Evolutionary conservation across 2,797 vertebrate species (phyloP).

Genomic region (Danio jaintianensis): DNA sequence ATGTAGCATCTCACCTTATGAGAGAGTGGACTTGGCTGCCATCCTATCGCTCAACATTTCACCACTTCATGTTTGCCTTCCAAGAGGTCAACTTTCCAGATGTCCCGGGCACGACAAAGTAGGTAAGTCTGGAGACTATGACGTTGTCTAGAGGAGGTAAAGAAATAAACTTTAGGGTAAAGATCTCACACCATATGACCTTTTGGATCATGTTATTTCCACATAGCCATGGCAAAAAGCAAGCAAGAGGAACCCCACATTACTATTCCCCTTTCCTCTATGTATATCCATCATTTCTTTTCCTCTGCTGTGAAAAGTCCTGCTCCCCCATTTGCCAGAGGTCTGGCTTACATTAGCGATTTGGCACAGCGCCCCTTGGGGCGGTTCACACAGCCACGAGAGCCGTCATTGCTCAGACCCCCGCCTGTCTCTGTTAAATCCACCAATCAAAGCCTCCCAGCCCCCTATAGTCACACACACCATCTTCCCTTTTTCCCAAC

Average conservation of each 20-base stretch:
- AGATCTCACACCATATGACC: constrained; percentile 37
- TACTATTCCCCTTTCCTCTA: constrained; percentile 20
- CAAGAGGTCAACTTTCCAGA: constrained; percentile 19
- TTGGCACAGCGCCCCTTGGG: constrained; percentile 65
- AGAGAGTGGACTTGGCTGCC: constrained; percentile 15
- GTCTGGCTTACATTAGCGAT: constrained; percentile 79
- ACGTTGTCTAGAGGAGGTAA: constrained; percentile 10
- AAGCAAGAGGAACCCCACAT: constrained; percentile 19
- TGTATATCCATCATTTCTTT: constrained; percentile 29
- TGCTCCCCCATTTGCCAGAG: constrained; percentile 56
- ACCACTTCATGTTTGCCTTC: background rate
- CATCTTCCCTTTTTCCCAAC: constrained; percentile 41
- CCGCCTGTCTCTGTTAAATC: constrained; percentile 61
- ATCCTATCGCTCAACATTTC: constrained; percentile 22
- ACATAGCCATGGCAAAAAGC: constrained; percentile 29
- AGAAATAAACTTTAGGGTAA: constrained; percentile 39
- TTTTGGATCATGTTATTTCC: constrained; percentile 51
- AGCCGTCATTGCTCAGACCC: constrained; percentile 72
- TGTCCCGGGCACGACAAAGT: background rate
- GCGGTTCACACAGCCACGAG: constrained; percentile 69
- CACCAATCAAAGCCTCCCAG: constrained; percentile 51
- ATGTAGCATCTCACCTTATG: constrained; percentile 36
- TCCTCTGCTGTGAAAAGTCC: constrained; percentile 63
- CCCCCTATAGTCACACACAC: constrained; percentile 34
- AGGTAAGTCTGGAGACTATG: background rate